phyloP scores from a whole-genome alignment of 1,140 invertebrate genomes.

The Euwallacea similis region DNA sequence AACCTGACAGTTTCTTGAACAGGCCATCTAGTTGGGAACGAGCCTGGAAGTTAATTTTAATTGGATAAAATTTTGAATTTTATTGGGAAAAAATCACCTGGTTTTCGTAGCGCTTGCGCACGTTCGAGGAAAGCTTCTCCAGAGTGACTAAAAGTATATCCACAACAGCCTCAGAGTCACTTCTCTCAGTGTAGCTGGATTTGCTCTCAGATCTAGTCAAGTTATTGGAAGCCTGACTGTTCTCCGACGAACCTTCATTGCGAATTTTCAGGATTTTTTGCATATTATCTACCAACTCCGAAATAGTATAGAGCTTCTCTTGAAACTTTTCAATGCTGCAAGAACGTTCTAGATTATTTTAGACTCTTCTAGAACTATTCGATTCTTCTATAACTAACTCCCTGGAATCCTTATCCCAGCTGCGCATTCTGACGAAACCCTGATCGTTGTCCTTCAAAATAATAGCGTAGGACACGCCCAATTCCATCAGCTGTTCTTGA shows the following conservation, averaged over 20 bases:
- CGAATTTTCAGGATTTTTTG: constrained; percentile 54
- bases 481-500: constrained; percentile 65
- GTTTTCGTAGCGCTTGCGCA: constrained; percentile 58
- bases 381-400: no score
- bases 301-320: constrained; percentile 62
- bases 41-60: constrained; percentile 55
- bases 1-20: constrained; percentile 55
- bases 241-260: constrained; percentile 43
- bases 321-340: constrained; percentile 56
- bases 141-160: constrained; percentile 57
- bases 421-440: constrained; percentile 61
- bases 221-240: constrained; percentile 35
- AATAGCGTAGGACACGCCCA: constrained; percentile 67
- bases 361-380: constrained; percentile 3
- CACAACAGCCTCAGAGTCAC: constrained; percentile 49
- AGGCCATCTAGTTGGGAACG: constrained; percentile 58
- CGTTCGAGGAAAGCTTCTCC: constrained; percentile 61
- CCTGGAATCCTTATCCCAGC: constrained; percentile 56
- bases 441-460: constrained; percentile 69
- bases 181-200: constrained; percentile 42
- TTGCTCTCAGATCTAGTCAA: constrained; percentile 47
- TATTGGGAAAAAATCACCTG: constrained; percentile 47
- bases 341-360: constrained; percentile 11
- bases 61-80: background rate
- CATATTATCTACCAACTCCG: constrained; percentile 63